phyloP scores from a whole-genome alignment of 2,113 vertebrate genomes.

The Chaetodon auriga region DNA sequence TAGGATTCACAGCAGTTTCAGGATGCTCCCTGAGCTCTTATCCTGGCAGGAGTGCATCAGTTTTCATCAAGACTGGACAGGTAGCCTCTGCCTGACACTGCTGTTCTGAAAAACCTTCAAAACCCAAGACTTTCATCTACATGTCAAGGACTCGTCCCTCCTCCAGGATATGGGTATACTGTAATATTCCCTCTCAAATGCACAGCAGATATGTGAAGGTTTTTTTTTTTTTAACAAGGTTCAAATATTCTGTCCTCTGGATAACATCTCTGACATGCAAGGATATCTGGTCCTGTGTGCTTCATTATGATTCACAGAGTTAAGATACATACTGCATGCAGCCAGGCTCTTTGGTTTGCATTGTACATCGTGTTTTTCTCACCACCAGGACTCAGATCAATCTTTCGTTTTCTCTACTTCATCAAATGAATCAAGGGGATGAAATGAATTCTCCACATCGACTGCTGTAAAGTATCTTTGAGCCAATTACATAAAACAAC shows the following conservation, averaged over 20 bases:
- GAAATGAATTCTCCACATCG: not conserved
- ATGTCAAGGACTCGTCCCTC: slow-evolving; percentile 1
- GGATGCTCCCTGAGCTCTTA: slow-evolving; percentile 16
- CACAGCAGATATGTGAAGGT: slow-evolving; percentile 6
- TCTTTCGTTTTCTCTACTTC: not conserved
- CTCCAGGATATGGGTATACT: not conserved
- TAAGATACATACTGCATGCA: not conserved
- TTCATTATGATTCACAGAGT: not conserved
- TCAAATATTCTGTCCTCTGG: not conserved
- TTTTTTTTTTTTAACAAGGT: not conserved
- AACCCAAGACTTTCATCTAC: not conserved
- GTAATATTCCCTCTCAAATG: slow-evolving; percentile 8
- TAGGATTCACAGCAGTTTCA: not conserved
- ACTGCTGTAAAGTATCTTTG: not conserved
- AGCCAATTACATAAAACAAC: not conserved
- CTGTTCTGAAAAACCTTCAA: not conserved
- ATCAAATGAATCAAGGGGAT: not conserved
- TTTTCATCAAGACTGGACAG: slow-evolving; percentile 10
- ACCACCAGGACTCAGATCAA: not conserved
- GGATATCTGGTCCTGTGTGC: not conserved
- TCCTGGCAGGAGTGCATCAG: slow-evolving; percentile 19
- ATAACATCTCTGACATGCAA: not conserved
- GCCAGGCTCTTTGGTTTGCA: not conserved
- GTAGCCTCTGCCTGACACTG: slow-evolving; percentile 1
- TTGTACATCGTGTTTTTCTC: not conserved